Base-by-base conservation (phyloP, 2,888 invertebrate species). In the Ophonus ardosiacus region DNA sequence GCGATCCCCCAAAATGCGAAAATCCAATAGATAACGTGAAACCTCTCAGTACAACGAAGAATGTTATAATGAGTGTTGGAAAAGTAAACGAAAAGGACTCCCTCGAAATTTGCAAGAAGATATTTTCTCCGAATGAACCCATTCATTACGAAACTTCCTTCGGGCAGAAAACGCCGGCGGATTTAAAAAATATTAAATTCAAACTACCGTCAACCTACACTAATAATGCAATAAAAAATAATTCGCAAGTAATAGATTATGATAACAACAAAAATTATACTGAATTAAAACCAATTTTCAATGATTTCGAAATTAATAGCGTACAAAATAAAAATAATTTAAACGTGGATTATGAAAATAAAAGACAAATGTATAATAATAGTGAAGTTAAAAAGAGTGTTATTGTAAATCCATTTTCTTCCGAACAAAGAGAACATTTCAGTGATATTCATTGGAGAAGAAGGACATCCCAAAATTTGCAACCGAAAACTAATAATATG, bases 371-470 rank as follows among this genome's bases (percentile, higher is more conserved):
- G n/a, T 38, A 38, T 57, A 31, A 38, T 57, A 31, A 13, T 31
- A 82, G 38, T 74, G 57, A 82, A 71, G 59, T 38, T 38, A 71
- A 81, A 21, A 65, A 82, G 31, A 90, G 89, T 87, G 90, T 90
- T 78, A 90, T 90, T 86, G 90, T 90, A 71, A 90, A 89, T 86
- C 87, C 87, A 57, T 86, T 87, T 82, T 81, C 87, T n/a, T 86
- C 85, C 7, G 86, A 86, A 71, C 74, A 61, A 21, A 76, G 40
- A 76, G 83, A 76, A 57, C 43, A 51, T 1, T 59, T 76, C 7
- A 88, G 86, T 84, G 92, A 91, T 86, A 89, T 92, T 86, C 93
- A 93, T 87, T 93, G 93, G 93, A 90, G 93, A 61, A 91, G 92
- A 87, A 91, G 91, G 84, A 91, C 91, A 21, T 90, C 90, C 15